Conservation (phyloP, 2,888 invertebrate genomes). For the Pachliopta kotzebuea region DNA sequence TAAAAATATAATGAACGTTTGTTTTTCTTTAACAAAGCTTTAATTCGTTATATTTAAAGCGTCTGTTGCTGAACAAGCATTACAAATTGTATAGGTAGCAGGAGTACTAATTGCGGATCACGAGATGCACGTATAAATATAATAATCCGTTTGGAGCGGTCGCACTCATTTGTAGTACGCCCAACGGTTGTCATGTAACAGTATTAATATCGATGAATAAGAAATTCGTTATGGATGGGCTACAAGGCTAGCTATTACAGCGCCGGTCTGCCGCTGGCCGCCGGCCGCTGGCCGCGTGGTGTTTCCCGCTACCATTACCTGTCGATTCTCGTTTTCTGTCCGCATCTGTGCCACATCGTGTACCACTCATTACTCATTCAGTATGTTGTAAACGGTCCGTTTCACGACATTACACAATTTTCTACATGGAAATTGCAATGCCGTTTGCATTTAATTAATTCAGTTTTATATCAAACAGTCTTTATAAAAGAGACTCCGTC, state of each 20-base stretch:
- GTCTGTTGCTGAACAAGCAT: slow-evolving; percentile 27
- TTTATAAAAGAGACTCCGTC: too few species aligned
- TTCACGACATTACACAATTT: slow-evolving; percentile 6
- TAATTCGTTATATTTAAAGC: slow-evolving; percentile 6
- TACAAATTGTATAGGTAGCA: slow-evolving; percentile 45
- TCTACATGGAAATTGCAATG: too few species aligned
- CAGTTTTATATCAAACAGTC: too few species aligned
- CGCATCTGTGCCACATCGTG: slow-evolving; percentile 59
- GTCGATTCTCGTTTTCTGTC: slow-evolving; percentile 62
- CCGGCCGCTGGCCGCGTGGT: slow-evolving; percentile 39
- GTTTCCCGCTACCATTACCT: slow-evolving; percentile 62
- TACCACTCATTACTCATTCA: slow-evolving; percentile 50
- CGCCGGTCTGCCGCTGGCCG: slow-evolving; percentile 49
- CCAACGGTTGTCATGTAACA: slow-evolving; percentile 75
- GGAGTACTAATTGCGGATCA: slow-evolving; percentile 71
- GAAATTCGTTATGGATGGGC: slow-evolving; percentile 77
- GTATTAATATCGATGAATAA: slow-evolving; percentile 80
- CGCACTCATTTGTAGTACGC: slow-evolving; percentile 72
- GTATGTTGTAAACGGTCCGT: slow-evolving; percentile 34
- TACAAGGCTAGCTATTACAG: slow-evolving; percentile 74
- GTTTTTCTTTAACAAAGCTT: too few species aligned
- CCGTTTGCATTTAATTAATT: too few species aligned
- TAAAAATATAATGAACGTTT: too few species aligned
- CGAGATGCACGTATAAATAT: slow-evolving; percentile 75
- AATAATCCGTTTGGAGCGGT: slow-evolving; percentile 63